A percentile compares a stretch with the other conserved stretches of the same genome.
Evolutionary conservation across 2,113 vertebrate species (phyloP).

Genomic region (Corythornis vintsioides): DNA sequence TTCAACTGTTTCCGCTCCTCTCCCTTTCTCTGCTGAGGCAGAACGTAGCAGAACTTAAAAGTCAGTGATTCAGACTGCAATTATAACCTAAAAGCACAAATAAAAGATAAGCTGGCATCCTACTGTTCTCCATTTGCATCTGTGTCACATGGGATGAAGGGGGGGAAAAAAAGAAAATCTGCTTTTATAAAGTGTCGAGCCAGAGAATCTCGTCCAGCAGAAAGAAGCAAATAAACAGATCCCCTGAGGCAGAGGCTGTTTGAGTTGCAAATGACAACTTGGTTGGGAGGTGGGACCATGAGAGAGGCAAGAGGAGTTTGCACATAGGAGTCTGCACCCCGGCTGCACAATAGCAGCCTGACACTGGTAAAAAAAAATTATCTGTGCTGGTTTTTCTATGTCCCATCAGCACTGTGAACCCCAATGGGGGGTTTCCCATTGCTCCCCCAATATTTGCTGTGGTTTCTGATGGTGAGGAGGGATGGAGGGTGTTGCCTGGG

Average conservation of each 20-base stretch:
- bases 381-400: accelerated
- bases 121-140: slow-evolving; percentile 35
- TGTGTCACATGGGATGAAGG: slow-evolving; percentile 27
- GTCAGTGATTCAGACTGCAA: slow-evolving; percentile 58
- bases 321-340: neutral
- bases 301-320: neutral
- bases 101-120: slow-evolving; percentile 47
- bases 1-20: slow-evolving; percentile 25
- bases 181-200: slow-evolving; percentile 1
- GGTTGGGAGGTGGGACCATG: neutral
- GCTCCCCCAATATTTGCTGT: no score
- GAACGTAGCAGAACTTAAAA: slow-evolving; percentile 43
- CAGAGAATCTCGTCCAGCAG: neutral
- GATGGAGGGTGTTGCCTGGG: neutral
- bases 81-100: slow-evolving; percentile 58
- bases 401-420: accelerated
- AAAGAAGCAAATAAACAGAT: slow-evolving; percentile 19
- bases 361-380: accelerated
- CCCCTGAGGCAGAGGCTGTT: neutral
- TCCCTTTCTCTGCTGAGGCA: slow-evolving; percentile 60
- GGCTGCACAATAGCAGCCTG: accelerated
- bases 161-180: slow-evolving; percentile 21
- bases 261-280: neutral
- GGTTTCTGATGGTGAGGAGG: neutral
- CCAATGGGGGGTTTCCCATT: accelerated